These are phyloP conservation scores for Drosophila orosa DNA, from an alignment of 1,140 invertebrate genomes.

Conservation along the genomic window DNA sequence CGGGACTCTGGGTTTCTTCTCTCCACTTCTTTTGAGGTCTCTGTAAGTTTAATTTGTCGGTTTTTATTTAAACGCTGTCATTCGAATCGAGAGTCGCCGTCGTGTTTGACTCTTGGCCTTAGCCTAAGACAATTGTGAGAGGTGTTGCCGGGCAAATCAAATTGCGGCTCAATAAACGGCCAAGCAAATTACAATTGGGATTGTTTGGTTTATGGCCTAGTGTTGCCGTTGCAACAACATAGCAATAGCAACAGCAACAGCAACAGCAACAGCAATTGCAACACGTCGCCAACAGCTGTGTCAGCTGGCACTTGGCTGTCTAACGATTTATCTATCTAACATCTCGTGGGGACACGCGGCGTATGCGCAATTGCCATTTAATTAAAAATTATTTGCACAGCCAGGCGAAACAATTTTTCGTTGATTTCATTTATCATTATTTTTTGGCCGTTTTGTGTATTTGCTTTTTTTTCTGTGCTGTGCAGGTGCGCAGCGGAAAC, in stretches of 20 bases:
- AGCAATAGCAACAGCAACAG: background rate
- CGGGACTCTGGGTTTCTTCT: conserved; percentile 20
- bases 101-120: conserved; percentile 76
- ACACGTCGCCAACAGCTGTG: conserved; percentile 75
- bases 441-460: conserved; percentile 31
- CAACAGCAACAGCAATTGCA: conserved; percentile 63
- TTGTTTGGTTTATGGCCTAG: conserved; percentile 43
- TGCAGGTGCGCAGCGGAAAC: conserved; percentile 71
- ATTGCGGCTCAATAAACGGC: conserved; percentile 71
- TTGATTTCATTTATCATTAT: conserved; percentile 63
- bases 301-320: conserved; percentile 72
- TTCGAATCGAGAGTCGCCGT: conserved; percentile 43
- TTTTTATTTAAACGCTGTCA: conserved; percentile 76
- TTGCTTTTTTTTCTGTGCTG: conserved; percentile 1
- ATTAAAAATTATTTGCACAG: conserved; percentile 80
- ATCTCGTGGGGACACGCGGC: conserved; percentile 62
- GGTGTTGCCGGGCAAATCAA: conserved; percentile 71
- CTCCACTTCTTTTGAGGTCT: conserved; percentile 15
- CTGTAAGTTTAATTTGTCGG: conserved; percentile 68
- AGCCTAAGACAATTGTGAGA: conserved; percentile 74
- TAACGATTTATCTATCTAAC: conserved; percentile 63
- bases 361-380: conserved; percentile 81
- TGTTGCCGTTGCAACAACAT: conserved; percentile 27
- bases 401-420: conserved; percentile 52
- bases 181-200: conserved; percentile 61